A percentile compares a stretch with the other conserved stretches of the same genome.
Evolutionary conservation across 2,888 invertebrate genomes (phyloP).

Genomic region (Actias luna): DNA sequence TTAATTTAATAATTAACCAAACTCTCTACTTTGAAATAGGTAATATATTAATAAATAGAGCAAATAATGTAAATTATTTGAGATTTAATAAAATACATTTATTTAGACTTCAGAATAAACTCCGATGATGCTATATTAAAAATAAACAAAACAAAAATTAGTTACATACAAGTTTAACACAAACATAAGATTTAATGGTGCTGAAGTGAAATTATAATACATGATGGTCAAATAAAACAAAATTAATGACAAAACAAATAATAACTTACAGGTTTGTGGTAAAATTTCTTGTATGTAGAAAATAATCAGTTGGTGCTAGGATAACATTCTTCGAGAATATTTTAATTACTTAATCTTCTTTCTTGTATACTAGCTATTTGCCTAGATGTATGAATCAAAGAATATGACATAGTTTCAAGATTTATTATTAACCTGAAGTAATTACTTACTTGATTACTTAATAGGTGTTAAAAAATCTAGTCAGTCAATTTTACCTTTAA

Average conservation of each 20-base stretch:
- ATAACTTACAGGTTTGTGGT: slow-evolving; percentile 20
- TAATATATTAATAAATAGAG: not conserved
- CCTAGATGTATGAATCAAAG: too few relatives aligned
- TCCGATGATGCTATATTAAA: not conserved
- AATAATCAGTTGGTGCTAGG: slow-evolving; percentile 20
- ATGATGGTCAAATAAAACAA: slow-evolving; percentile 15
- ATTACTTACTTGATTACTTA: too few relatives aligned
- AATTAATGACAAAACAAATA: slow-evolving; percentile 14
- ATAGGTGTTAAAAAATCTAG: too few relatives aligned
- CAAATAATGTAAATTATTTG: not conserved
- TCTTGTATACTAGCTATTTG: not conserved
- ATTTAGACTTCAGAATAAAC: slow-evolving; percentile 5
- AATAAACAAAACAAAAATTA: slow-evolving; percentile 11
- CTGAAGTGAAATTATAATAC: not conserved
- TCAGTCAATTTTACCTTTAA: too few relatives aligned
- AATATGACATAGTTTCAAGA: too few relatives aligned
- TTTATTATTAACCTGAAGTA: too few relatives aligned
- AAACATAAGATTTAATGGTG: not conserved
- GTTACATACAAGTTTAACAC: slow-evolving; percentile 17
- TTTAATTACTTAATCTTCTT: too few relatives aligned
- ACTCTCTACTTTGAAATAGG: not conserved
- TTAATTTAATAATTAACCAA: not conserved
- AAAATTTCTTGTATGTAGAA: slow-evolving; percentile 27
- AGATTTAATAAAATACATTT: not conserved
- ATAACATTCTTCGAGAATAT: too few relatives aligned